Evolutionary conservation across 2,888 invertebrate species (phyloP), one percentile per base, ranked within the genome.

Genomic region (Xestia rhomboidea): DNA sequence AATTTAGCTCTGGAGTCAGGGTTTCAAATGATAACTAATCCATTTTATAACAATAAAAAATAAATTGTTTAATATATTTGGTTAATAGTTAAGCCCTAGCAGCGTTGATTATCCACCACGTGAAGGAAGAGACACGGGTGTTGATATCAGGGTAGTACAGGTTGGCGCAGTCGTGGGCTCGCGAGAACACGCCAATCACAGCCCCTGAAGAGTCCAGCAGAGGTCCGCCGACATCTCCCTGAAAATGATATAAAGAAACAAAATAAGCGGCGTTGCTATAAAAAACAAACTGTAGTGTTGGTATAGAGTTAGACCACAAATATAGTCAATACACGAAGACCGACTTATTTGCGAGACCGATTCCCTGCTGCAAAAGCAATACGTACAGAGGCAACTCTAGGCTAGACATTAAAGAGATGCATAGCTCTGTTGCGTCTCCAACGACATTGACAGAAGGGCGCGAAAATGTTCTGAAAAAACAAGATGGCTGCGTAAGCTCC

Each of bases 211-310:
- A 76, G 80, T 92, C 91, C n/a, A 96, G 75, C 0, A 96, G 87
- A 0, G 96, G 95, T 64, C 96, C 93, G 68, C 96, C 96, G 0
- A 84, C 87, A 77, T 96, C 96, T 41, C 96, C 95, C 96, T 96
- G 90, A 1, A 90, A 72, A 41, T 34, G 0, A 5, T 7, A 5
- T 10, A 24, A 24, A 11, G 10, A 18, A 15, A 30, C 13, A n/a
- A 30, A 73, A 51, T 46, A 27, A 67, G 27, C n/a, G 6, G 7
- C 7, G 18, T 24, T 24, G 8, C 15, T 4, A 30, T 30, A 30
- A 30, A 57, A 60, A 30, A 27, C 7, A 30, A 60, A 30, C 21
- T 21, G 27, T 18, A 60, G 1, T 60, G 10, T 60, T 21, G 21
- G 15, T 15, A 15, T 27, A 15, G n/a, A n/a, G n/a, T n/a, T n/a